Percentiles rank a stretch among this genome's conserved stretches.
Conservation (phyloP, 2,888 invertebrate species). For the Sepioteuthis lessoniana region DNA sequence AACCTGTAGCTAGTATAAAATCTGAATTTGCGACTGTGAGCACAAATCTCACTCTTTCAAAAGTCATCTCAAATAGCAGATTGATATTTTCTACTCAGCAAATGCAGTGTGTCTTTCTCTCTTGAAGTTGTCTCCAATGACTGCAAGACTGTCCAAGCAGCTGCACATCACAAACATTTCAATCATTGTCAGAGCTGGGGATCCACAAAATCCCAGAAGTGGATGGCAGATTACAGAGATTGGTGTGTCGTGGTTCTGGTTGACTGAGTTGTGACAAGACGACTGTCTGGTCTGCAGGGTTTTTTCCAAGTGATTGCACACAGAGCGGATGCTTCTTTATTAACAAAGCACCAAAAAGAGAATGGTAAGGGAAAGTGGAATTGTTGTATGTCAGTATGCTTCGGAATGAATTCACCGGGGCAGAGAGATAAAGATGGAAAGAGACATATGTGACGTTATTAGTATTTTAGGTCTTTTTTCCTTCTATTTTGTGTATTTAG, state of each 20-base stretch:
- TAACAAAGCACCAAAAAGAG: not conserved
- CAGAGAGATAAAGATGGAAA: not conserved
- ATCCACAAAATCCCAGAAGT: conserved; percentile 12
- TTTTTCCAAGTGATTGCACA: not conserved
- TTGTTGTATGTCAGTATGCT: not conserved
- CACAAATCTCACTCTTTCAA: too few relatives aligned
- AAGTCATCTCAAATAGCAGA: too few relatives aligned
- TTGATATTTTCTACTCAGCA: too few relatives aligned
- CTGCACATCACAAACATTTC: not conserved
- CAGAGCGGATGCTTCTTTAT: not conserved
- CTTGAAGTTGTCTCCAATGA: not conserved
- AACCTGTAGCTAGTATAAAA: too few relatives aligned
- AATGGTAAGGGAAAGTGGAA: not conserved
- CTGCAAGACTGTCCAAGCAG: not conserved
- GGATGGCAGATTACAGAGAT: not conserved
- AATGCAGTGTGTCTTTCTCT: too few relatives aligned
- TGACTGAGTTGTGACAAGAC: not conserved
- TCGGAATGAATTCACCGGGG: not conserved
- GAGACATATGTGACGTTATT: not conserved
- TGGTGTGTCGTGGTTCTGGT: not conserved
- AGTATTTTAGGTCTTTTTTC: too few relatives aligned
- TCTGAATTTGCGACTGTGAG: too few relatives aligned
- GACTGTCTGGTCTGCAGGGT: not conserved
- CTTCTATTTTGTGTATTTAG: too few relatives aligned
- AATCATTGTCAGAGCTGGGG: not conserved